These are phyloP conservation scores for Ceratotherium simum DNA, from an alignment of 2,113 vertebrate genomes.

Conservation along the genomic window DNA sequence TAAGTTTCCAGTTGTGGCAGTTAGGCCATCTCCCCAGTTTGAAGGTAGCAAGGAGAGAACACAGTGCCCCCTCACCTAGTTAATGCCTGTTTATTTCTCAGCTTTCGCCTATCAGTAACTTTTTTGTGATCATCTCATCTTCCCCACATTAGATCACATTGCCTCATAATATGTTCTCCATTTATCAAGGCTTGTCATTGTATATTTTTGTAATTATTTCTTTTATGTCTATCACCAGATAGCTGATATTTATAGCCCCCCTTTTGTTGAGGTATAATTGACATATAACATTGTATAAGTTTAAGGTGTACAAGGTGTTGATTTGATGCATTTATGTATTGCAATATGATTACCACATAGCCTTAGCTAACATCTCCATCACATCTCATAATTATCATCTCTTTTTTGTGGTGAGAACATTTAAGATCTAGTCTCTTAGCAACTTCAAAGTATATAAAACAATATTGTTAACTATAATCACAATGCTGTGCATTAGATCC, in stretches of 20 bases:
- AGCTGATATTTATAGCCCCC: neutral
- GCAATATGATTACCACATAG: neutral
- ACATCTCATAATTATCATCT: neutral
- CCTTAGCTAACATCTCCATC: neutral
- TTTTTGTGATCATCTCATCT: neutral
- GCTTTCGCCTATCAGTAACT: neutral
- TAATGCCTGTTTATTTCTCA: slow-evolving; percentile 4
- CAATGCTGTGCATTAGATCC: neutral
- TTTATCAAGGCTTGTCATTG: neutral
- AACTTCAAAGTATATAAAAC: neutral
- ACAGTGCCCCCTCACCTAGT: neutral
- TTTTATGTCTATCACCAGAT: neutral
- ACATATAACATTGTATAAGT: neutral
- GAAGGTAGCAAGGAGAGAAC: slow-evolving; percentile 2
- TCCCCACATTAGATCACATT: neutral
- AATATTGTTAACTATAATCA: neutral
- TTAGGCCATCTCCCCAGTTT: slow-evolving; percentile 45
- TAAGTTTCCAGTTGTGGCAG: slow-evolving; percentile 44
- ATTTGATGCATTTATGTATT: neutral
- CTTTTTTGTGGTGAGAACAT: neutral
- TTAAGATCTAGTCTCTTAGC: neutral
- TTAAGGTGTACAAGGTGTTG: neutral
- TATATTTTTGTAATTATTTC: neutral
- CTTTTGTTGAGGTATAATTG: neutral
- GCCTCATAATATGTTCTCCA: neutral